Evolutionary conservation across 2,888 invertebrate species (phyloP), one percentile per base, ranked within the genome.

Genomic region (Eremobia ochroleuca): DNA sequence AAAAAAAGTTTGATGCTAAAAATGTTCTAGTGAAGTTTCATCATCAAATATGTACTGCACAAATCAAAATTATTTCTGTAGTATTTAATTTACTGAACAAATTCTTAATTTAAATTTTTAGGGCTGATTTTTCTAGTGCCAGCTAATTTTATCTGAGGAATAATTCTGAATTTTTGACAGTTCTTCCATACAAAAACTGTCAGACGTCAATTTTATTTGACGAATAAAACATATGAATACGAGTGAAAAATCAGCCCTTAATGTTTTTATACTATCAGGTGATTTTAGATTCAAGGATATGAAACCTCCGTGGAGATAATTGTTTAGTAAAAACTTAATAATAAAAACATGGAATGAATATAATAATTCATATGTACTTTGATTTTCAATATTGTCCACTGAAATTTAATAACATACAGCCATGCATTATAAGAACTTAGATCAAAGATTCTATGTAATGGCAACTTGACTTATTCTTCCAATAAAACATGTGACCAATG

Each of bases 291-390:
- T 69, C 73, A 83, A 77, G 71, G 52, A 66, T 69, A 67, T 72
- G 58, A 73, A 79, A 82, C 64, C 67, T 74, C 34, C n/a, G 72
- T 70, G 59, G 74, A 73, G 67, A 74, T 61, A 81, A 72, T 73
- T 73, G 69, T 85, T 77, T 73, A 68, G 55, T 84, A 83, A 85
- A 87, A 90, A 82, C 90, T 89, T 90, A 89, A 81, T 87, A 82
- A 86, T 90, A 84, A 83, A 64, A 85, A 89, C 68, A 90, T 91
- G 91, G 91, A 92, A 91, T 92, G 91, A 92, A 90, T 89, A 91
- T 88, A 87, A 87, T 85, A 87, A 87, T 85, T 89, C 77, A 85
- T 74, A n/a, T n/a, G n/a, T n/a, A 87, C 86, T 79, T 82, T 73
- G 78, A 87, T 80, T 85, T 77, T 76, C 73, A 84, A 77, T 55